These are phyloP conservation scores for Apogon hyalosoma DNA, from an alignment of 2,797 vertebrate genomes.

Conservation along the genomic window DNA sequence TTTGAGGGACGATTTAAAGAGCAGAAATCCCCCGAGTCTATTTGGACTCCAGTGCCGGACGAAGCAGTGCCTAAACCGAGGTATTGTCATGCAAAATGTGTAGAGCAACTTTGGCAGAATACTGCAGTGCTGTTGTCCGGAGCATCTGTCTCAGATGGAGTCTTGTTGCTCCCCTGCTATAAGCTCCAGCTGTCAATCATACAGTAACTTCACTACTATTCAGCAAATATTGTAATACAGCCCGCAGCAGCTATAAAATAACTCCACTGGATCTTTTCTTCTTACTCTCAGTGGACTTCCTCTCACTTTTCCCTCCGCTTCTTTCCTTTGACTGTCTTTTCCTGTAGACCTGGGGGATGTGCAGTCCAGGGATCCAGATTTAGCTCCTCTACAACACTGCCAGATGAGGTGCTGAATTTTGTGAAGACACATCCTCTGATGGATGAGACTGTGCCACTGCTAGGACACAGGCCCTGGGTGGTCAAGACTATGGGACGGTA, in stretches of 20 bases:
- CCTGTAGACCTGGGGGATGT: conserved; percentile 92
- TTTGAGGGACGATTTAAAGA: conserved; percentile 97
- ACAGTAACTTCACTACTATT: conserved; percentile 43
- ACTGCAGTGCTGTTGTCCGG: conserved; percentile 51
- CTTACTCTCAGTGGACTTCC: conserved; percentile 16
- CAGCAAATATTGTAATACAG: conserved; percentile 61
- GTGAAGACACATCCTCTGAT: conserved; percentile 97
- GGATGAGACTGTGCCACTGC: conserved; percentile 93
- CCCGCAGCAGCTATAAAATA: conserved; percentile 31
- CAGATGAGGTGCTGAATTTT: conserved; percentile 95
- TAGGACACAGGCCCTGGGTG: conserved; percentile 93
- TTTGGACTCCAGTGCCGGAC: conserved; percentile 96
- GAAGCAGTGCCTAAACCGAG: conserved; percentile 94
- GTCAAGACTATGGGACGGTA: conserved; percentile 94
- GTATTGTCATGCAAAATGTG: conserved; percentile 78
- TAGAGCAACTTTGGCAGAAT: conserved; percentile 40
- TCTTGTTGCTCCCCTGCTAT: conserved; percentile 33
- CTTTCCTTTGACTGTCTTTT: conserved; percentile 8
- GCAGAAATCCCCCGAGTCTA: conserved; percentile 96
- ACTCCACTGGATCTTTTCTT: conserved; percentile 32
- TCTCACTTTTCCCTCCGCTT: background rate
- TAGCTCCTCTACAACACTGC: conserved; percentile 93
- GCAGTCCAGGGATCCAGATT: conserved; percentile 90
- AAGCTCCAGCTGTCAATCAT: conserved; percentile 56
- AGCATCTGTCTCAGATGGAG: conserved; percentile 56